Conservation (phyloP, 2,888 invertebrate genomes). For the Conus canariensis region DNA sequence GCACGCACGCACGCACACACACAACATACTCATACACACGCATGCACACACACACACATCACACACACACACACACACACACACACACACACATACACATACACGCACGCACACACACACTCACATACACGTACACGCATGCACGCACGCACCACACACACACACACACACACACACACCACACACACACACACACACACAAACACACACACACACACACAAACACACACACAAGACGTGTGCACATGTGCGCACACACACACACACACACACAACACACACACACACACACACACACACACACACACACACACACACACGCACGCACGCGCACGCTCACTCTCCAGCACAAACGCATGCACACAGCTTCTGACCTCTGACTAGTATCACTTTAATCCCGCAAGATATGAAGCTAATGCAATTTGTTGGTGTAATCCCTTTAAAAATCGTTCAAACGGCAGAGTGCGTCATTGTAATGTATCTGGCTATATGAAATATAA, state of each 20-base stretch:
- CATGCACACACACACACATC: no score
- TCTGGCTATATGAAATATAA: no score
- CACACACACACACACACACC: background rate
- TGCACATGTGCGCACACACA: background rate
- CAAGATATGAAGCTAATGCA: no score
- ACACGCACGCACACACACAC: background rate
- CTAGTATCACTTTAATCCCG: no score
- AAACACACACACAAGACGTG: background rate
- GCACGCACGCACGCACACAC: background rate
- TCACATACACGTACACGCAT: background rate
- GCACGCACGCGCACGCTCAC: background rate
- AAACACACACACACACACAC: background rate
- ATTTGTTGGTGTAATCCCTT: no score
- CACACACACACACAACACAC: background rate
- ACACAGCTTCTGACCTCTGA: background rate
- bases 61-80: no score
- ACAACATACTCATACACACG: no score
- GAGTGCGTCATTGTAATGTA: no score
- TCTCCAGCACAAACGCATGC: background rate
- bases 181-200: constrained; percentile 9
- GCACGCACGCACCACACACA: background rate
- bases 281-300: background rate
- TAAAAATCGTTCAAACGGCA: no score
- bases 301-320: background rate
- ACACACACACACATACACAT: no score